phyloP scores from a whole-genome alignment of 2,888 invertebrate species.

The Troides aeacus region DNA sequence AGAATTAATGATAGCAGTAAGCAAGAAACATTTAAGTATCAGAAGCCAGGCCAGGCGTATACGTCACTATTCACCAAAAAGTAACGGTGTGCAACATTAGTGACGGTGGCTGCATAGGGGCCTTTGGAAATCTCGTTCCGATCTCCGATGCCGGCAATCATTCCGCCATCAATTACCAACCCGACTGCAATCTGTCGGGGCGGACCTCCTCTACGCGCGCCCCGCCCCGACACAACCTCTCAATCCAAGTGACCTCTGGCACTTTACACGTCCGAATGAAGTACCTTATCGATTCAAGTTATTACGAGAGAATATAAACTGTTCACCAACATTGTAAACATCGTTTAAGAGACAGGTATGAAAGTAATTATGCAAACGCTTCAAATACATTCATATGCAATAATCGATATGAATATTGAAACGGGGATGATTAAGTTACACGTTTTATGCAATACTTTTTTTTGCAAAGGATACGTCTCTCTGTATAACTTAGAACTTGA shows the following conservation, averaged over 20 bases:
- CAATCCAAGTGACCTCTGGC: conserved; percentile 19
- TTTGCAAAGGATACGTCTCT: no score
- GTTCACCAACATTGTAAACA: conserved; percentile 1
- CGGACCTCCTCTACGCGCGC: conserved; percentile 31
- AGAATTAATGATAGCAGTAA: no score
- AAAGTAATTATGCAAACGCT: no score
- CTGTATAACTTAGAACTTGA: no score
- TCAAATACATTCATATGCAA: no score
- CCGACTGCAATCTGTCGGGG: conserved; percentile 45
- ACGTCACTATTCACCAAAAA: conserved; percentile 16
- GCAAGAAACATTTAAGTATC: no score
- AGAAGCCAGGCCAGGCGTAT: not conserved
- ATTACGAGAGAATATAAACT: not conserved
- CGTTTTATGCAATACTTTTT: no score
- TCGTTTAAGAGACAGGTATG: not conserved
- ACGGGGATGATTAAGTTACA: no score
- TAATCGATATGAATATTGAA: no score
- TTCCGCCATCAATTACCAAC: conserved; percentile 60
- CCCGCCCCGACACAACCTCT: conserved; percentile 13
- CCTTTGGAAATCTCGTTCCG: conserved; percentile 46
- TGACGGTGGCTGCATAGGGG: conserved; percentile 50
- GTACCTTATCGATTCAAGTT: conserved; percentile 3
- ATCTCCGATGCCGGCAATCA: conserved; percentile 52
- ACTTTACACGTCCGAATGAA: conserved; percentile 17
- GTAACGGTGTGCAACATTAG: conserved; percentile 14